These are phyloP conservation scores for Tympanoctomys barrerae DNA, from an alignment of 2,797 vertebrate species.

Conservation along the genomic window DNA sequence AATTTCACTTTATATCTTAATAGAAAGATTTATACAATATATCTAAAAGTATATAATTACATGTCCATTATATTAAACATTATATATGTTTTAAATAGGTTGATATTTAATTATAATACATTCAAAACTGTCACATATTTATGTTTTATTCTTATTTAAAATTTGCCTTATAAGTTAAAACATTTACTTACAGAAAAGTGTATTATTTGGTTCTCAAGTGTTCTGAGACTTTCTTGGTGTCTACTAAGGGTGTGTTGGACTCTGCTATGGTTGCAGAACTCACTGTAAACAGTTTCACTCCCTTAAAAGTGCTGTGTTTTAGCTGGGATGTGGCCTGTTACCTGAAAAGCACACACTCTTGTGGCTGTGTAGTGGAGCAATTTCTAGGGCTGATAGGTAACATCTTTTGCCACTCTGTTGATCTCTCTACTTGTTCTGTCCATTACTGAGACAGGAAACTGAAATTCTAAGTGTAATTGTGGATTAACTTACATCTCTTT, in stretches of 20 bases:
- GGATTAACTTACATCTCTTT: not conserved
- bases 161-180: not conserved
- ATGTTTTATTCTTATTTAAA: not conserved
- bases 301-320: not conserved
- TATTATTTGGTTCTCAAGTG: not conserved
- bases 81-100: not conserved
- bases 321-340: not conserved
- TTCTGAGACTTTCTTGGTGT: not conserved
- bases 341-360: not conserved
- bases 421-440: not conserved
- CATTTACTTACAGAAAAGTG: not conserved
- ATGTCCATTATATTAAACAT: not conserved
- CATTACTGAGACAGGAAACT: not conserved
- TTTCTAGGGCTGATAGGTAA: too few relatives aligned
- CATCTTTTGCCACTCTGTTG: not conserved
- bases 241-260: not conserved
- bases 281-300: not conserved
- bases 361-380: fast-evolving
- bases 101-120: not conserved
- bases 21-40: not conserved
- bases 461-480: not conserved
- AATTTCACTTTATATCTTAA: not conserved
- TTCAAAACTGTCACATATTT: not conserved
- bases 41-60: not conserved
- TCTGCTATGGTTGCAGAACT: not conserved